Evolutionary conservation across 2,797 vertebrate genomes (phyloP).

Genomic region (Siniperca obscura): DNA sequence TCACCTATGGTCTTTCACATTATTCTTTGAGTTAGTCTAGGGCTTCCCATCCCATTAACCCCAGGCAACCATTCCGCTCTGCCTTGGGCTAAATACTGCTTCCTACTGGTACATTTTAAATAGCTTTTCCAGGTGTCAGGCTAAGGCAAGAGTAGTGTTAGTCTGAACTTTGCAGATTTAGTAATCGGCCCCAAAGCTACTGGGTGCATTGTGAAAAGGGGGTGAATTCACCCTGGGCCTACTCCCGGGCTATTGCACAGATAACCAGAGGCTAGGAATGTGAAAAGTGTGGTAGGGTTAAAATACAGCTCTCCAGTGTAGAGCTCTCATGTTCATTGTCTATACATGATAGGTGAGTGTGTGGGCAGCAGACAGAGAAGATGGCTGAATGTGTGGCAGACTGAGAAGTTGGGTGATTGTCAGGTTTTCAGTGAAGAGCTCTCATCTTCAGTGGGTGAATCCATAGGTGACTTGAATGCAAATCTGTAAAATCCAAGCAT

Average conservation of each 20-base stretch:
- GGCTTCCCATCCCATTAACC: conserved; percentile 20
- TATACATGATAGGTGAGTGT: conserved; percentile 44
- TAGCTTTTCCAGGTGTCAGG: background rate
- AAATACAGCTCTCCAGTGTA: conserved; percentile 30
- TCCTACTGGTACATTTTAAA: conserved; percentile 34
- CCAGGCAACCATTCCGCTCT: background rate
- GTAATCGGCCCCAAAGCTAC: conserved; percentile 29
- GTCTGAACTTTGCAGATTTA: conserved; percentile 32
- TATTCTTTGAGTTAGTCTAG: conserved; percentile 21
- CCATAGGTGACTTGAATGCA: conserved; percentile 14
- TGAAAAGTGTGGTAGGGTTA: background rate
- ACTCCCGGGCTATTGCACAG: conserved; percentile 9
- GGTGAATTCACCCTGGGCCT: conserved; percentile 21
- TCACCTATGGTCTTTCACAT: background rate
- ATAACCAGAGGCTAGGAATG: conserved; percentile 31
- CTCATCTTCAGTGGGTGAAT: conserved; percentile 16
- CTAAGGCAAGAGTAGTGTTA: background rate
- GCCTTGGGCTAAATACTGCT: conserved; percentile 39
- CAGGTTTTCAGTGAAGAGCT: conserved; percentile 19
- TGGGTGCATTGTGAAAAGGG: conserved; percentile 14
- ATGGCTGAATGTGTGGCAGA: conserved; percentile 5
- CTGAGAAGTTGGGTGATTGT: background rate
- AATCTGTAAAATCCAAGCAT: background rate
- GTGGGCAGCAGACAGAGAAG: conserved; percentile 39
- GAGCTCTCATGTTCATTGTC: conserved; percentile 37